Evolutionary conservation across 2,888 invertebrate species (phyloP), one percentile per base, ranked within the genome.

Genomic region (Cabera pusaria): DNA sequence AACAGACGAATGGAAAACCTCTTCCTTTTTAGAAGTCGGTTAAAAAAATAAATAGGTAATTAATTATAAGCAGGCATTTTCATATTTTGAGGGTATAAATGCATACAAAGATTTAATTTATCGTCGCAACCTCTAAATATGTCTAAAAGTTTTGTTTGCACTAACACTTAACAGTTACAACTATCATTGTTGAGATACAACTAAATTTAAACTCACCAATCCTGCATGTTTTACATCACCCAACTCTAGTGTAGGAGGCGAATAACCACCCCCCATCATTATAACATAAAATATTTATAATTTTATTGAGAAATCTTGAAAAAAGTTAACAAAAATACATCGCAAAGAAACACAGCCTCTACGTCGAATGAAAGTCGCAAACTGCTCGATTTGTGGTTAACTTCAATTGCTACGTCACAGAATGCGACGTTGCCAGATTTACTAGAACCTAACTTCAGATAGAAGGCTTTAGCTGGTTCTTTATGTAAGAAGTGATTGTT

Each of bases 171-270:
- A 25, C 6, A n/a, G n/a, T n/a, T n/a, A n/a, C n/a, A n/a, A n/a
- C n/a, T n/a, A n/a, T n/a, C n/a, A n/a, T n/a, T n/a, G n/a, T n/a
- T n/a, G n/a, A n/a, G n/a, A n/a, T n/a, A n/a, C n/a, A n/a, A n/a
- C n/a, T 14, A 14, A 29, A 18, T 6, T 9, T 18, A 12, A 11
- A 75, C 90, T 88, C 75, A 96, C 96, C 91, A 95, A 95, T 42
- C 96, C 96, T 16, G 96, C 96, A 75, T 97, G 96, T 66, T 94
- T 97, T 38, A 97, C 95, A 79, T 96, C 96, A 63, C 94, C 93
- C 56, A 97, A 90, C 72, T 97, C 97, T 69, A 97, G 89, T 28
- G 95, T 93, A 79, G 40, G 28, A 16, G 40, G 40, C 4, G 40
- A 40, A 20, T 96, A 97, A 67, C 97, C 97, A 68, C 93, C 93